These are phyloP conservation scores for Zonitis immaculata DNA, from an alignment of 2,888 invertebrate genomes.

Conservation along the genomic window DNA sequence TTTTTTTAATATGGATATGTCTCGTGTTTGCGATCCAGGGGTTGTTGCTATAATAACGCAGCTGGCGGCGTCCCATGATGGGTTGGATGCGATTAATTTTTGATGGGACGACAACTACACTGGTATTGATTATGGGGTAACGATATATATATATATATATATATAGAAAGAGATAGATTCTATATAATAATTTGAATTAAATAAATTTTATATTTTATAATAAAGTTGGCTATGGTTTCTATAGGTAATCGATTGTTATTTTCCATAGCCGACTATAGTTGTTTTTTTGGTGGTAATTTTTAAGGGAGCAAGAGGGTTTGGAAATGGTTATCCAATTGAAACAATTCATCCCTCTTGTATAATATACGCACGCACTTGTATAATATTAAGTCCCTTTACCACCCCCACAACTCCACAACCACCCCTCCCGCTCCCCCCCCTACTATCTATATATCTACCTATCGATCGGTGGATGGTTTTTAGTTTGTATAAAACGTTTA, in stretches of 20 bases:
- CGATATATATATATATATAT: too few relatives aligned
- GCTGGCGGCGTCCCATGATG: neutral
- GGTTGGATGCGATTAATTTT: neutral
- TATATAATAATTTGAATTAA: too few relatives aligned
- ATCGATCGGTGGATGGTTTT: too few relatives aligned
- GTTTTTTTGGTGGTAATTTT: neutral
- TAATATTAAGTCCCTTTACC: neutral
- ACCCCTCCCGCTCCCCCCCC: too few relatives aligned
- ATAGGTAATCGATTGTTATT: too few relatives aligned
- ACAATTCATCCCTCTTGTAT: constrained; percentile 2
- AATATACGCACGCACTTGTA: constrained; percentile 1
- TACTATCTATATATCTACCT: neutral
- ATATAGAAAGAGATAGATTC: too few relatives aligned
- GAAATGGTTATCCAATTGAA: constrained; percentile 1
- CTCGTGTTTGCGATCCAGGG: neutral
- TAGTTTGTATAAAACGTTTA: neutral
- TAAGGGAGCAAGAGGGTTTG: too few relatives aligned
- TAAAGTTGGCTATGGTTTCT: too few relatives aligned
- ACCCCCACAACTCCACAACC: neutral
- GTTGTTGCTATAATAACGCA: neutral
- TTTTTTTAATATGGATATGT: neutral
- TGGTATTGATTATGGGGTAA: neutral
- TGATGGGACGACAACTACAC: neutral
- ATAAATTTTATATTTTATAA: too few relatives aligned
- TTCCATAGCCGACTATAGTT: neutral